These are phyloP conservation scores for Pelobates cultripes DNA, from an alignment of 2,797 vertebrate genomes.

Conservation along the genomic window DNA sequence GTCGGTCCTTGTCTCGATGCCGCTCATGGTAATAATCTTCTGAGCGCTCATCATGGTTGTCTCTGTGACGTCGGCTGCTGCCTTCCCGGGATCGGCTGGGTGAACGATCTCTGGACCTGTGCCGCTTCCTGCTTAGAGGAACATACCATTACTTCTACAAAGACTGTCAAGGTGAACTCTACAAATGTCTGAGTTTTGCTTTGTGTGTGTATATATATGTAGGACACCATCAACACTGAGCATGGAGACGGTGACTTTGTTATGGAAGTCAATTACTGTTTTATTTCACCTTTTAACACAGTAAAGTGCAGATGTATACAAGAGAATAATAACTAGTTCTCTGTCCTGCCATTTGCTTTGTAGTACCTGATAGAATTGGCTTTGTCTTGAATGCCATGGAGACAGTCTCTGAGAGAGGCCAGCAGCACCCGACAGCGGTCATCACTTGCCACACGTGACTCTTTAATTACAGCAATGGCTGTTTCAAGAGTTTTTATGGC, in stretches of 20 bases:
- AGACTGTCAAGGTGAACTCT: no score
- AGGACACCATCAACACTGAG: no score
- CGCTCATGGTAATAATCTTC: slow-evolving; percentile 80
- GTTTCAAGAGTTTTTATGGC: slow-evolving; percentile 95
- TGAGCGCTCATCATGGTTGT: slow-evolving; percentile 80
- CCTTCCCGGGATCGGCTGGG: slow-evolving; percentile 77
- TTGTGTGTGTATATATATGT: no score
- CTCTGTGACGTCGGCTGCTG: slow-evolving; percentile 80
- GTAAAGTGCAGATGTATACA: no score
- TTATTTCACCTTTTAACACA: no score
- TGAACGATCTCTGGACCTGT: slow-evolving; percentile 80
- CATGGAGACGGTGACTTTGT: no score
- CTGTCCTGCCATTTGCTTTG: no score
- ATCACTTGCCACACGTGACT: slow-evolving; percentile 88
- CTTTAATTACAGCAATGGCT: slow-evolving; percentile 93
- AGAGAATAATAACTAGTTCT: no score
- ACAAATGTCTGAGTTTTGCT: no score
- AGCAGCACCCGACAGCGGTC: slow-evolving; percentile 90
- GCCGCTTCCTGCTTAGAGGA: slow-evolving; percentile 72
- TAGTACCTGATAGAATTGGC: slow-evolving; percentile 76
- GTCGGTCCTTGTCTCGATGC: slow-evolving; percentile 78
- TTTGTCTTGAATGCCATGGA: slow-evolving; percentile 85
- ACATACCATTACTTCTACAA: no score
- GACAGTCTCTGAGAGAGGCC: slow-evolving; percentile 92
- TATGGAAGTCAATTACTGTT: no score